Evolutionary conservation across 2,888 invertebrate species (phyloP), one percentile per base, ranked within the genome.

Genomic region (Noctua fimbriata): DNA sequence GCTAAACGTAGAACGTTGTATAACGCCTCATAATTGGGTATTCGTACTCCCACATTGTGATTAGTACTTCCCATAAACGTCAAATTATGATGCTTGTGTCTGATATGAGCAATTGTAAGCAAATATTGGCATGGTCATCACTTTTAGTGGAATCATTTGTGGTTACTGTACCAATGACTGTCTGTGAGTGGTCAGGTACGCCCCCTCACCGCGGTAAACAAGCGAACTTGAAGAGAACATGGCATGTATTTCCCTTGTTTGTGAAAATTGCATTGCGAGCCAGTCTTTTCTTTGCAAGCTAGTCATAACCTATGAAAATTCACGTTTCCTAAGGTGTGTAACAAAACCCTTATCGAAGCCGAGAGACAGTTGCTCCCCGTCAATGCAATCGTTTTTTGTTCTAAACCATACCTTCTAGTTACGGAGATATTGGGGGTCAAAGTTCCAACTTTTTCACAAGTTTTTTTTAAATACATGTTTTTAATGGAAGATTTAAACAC

Each of bases 101-200:
- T 36, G 32, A 75, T 21, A 36, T 36, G 60, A 76, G 60, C 21
- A 49, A 49, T 36, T n/a, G n/a, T 76, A 49, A 76, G 28, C 49
- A 49, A 49, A 76, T 41, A 76, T 63, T 76, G 36, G 6, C 18
- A 41, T 28, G 24, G 63, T 76, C 7, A 24, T 63, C 28, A 21
- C 16, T 12, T 21, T 36, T 36, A 36, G 14, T n/a, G 7, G 10
- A 44, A 75, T 75, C n/a, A 58, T n/a, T 76, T 12, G 32, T 74
- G 58, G n/a, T 58, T 74, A 47, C 6, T 4, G 24, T 24, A 67
- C 28, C 28, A 10, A 18, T n/a, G 9, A 67, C n/a, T 28, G 18
- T 4, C n/a, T 47, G 18, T 32, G 5, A 18, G 9, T 58, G 12
- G 32, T 24, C 41, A 28, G 49, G 41, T 72, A 67, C 41, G 28